Conservation (phyloP, 2,113 vertebrate species). For the Elephas maximus region DNA sequence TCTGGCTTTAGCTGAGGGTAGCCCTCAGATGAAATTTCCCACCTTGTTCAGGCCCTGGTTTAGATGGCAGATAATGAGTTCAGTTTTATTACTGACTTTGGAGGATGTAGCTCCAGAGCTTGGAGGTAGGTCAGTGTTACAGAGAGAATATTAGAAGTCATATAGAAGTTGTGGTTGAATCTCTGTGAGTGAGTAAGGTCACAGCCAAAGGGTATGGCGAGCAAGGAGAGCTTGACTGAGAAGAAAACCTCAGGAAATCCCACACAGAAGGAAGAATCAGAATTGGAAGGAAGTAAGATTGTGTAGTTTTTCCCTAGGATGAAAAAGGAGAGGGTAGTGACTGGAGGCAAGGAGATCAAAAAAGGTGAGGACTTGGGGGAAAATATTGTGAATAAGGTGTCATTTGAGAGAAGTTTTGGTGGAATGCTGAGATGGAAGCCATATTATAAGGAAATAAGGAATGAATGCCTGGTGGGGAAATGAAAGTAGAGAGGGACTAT, state of each 20-base stretch:
- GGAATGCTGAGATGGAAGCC: neutral
- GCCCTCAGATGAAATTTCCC: neutral
- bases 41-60: neutral
- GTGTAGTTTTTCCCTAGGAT: neutral
- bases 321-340: neutral
- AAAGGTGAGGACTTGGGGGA: neutral
- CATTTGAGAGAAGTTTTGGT: neutral
- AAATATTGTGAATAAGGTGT: neutral
- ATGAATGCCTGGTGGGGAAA: neutral
- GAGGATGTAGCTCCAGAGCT: neutral
- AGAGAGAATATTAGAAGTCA: neutral
- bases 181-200: neutral
- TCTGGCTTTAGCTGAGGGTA: neutral
- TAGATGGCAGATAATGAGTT: neutral
- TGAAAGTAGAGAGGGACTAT: neutral
- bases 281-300: neutral
- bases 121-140: neutral
- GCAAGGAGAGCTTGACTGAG: neutral
- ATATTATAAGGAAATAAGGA: neutral
- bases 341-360: neutral
- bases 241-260: neutral
- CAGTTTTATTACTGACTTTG: constrained; percentile 2
- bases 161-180: neutral
- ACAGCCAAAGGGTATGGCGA: neutral
- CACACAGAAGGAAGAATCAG: neutral